Percentiles rank a stretch among this genome's conserved stretches.
These are phyloP conservation scores for Drosophila conformis DNA, from an alignment of 2,888 invertebrate genomes.

Conservation along the genomic window DNA sequence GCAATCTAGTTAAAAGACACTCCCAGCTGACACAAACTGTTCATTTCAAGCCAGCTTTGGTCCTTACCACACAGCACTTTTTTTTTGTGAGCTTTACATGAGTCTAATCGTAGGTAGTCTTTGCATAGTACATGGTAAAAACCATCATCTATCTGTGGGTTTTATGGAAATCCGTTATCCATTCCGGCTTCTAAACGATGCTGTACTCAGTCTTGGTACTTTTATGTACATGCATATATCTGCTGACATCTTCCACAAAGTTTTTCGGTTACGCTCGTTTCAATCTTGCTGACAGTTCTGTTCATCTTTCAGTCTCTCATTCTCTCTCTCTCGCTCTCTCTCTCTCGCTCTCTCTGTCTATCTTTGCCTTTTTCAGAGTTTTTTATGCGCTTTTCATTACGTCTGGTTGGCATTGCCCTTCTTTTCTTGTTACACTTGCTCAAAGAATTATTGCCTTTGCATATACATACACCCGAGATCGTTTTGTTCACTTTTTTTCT, in stretches of 20 bases:
- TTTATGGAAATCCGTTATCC: conserved; percentile 64
- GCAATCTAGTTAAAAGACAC: conserved; percentile 42
- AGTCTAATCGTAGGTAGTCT: conserved; percentile 44
- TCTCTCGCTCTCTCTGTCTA: conserved; percentile 2
- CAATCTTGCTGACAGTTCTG: conserved; percentile 33
- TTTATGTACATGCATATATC: conserved; percentile 31
- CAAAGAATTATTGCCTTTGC: conserved; percentile 76
- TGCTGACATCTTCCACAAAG: conserved; percentile 53
- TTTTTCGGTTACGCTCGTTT: conserved; percentile 8
- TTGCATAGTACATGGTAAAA: conserved; percentile 7
- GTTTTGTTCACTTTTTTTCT: conserved; percentile 13
- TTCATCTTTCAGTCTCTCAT: conserved; percentile 17
- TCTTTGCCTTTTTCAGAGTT: background rate
- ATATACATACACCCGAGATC: conserved; percentile 30
- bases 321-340: conserved; percentile 16
- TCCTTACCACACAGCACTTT: conserved; percentile 16
- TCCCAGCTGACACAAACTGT: conserved; percentile 23
- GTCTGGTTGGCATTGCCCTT: conserved; percentile 60
- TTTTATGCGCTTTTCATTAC: conserved; percentile 55
- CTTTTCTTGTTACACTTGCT: conserved; percentile 72
- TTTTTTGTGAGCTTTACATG: conserved; percentile 5
- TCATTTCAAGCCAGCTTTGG: conserved; percentile 12
- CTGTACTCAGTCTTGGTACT: background rate
- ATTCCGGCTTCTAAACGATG: background rate
- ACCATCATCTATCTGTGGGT: conserved; percentile 57